Percentiles rank a stretch among this genome's conserved stretches.
phyloP scores from a whole-genome alignment of 2,113 vertebrate genomes.

The Egretta garzetta region DNA sequence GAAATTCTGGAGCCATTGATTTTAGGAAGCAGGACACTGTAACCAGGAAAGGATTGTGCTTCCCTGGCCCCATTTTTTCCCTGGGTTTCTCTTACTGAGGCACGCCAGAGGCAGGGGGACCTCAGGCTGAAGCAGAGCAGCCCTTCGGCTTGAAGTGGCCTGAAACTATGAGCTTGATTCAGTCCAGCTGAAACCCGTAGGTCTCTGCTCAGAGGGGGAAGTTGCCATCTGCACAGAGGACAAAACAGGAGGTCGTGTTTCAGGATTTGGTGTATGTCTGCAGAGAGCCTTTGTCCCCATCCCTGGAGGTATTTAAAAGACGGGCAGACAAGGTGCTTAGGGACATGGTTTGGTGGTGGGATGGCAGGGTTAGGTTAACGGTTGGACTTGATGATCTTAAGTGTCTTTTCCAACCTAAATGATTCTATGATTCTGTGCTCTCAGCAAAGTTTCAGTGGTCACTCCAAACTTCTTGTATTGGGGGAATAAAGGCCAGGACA shows the following conservation, averaged over 20 bases:
- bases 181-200: not conserved
- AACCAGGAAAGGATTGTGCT: not conserved
- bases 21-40: not conserved
- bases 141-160: not conserved
- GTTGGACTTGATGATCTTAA: too few species aligned
- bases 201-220: not conserved
- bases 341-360: too few species aligned
- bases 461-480: fast-evolving
- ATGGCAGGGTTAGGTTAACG: too few species aligned
- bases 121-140: not conserved
- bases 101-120: not conserved
- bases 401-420: too few species aligned
- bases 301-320: too few species aligned
- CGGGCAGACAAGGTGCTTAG: too few species aligned
- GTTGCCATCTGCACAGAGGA: not conserved
- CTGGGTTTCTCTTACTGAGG: not conserved
- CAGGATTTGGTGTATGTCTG: not conserved
- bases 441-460: not conserved
- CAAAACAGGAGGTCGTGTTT: not conserved
- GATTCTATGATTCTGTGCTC: not conserved
- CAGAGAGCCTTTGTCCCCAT: not conserved
- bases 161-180: not conserved
- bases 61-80: not conserved
- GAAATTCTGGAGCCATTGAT: not conserved
- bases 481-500: not conserved